Conservation (phyloP, 1,140 invertebrate species). For the Zaprionus tsacasi region DNA sequence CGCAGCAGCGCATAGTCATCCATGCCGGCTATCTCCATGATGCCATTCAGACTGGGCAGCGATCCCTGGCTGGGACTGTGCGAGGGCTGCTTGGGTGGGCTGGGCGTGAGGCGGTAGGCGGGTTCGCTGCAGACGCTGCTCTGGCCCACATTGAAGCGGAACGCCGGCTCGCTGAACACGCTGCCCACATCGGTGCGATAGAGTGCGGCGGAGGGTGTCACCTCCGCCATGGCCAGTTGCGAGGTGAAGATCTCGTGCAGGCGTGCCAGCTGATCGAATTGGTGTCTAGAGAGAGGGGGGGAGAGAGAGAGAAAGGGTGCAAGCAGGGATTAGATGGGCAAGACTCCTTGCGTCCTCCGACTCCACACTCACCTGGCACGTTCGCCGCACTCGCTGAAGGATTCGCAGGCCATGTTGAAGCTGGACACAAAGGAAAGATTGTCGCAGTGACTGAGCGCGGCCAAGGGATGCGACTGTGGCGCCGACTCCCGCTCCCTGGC, state of each 20-base stretch:
- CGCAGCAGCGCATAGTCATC: conserved; percentile 88
- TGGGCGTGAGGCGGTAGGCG: conserved; percentile 81
- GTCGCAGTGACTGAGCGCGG: conserved; percentile 95
- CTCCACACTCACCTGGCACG: conserved; percentile 70
- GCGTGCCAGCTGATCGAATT: conserved; percentile 89
- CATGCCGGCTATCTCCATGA: conserved; percentile 87
- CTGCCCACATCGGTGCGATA: conserved; percentile 88
- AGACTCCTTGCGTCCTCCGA: background rate
- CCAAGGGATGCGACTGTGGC: conserved; percentile 91
- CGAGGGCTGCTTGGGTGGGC: conserved; percentile 82
- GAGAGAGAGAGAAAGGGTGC: background rate
- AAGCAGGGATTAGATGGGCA: background rate
- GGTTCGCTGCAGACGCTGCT: conserved; percentile 88
- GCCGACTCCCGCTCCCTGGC: conserved; percentile 87
- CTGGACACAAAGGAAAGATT: conserved; percentile 92
- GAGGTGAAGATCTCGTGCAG: conserved; percentile 89
- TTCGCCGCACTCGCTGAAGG: conserved; percentile 83
- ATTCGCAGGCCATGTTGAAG: conserved; percentile 91
- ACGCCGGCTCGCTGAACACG: conserved; percentile 93
- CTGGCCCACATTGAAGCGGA: conserved; percentile 89
- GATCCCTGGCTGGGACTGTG: conserved; percentile 82
- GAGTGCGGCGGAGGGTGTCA: conserved; percentile 86
- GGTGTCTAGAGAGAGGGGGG: conserved; percentile 83
- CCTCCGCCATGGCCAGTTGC: conserved; percentile 89
- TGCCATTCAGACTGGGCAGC: conserved; percentile 81